phyloP scores from a whole-genome alignment of 2,113 vertebrate species.

The Verasper variegatus region DNA sequence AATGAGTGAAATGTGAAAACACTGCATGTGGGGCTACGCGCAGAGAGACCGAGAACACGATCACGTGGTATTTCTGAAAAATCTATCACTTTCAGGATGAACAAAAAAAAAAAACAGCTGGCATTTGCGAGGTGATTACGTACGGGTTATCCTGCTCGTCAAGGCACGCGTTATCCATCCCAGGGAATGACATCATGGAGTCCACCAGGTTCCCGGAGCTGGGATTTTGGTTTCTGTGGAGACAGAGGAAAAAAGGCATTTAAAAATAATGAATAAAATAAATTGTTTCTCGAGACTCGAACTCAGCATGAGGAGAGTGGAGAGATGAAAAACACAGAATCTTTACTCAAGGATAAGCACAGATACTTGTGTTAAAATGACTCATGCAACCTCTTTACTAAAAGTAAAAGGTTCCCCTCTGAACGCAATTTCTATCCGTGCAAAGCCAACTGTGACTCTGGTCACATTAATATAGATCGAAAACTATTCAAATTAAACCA shows the following conservation, averaged over 20 bases:
- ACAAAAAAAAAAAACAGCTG: background rate
- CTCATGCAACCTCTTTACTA: too few species aligned
- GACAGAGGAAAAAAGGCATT: background rate
- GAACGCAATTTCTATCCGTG: too few species aligned
- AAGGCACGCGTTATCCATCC: slow-evolving; percentile 89
- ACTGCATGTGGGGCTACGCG: background rate
- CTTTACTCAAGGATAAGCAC: too few species aligned
- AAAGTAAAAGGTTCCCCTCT: too few species aligned
- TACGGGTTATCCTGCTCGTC: slow-evolving; percentile 66
- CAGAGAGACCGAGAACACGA: background rate
- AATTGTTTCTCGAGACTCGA: background rate
- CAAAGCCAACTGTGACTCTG: too few species aligned
- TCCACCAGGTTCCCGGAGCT: slow-evolving; percentile 82
- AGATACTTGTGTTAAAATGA: too few species aligned
- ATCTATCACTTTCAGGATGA: background rate
- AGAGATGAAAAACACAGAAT: too few species aligned
- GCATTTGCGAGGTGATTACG: slow-evolving; percentile 54
- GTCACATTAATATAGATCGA: too few species aligned
- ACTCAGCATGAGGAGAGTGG: background rate
- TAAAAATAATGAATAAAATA: background rate
- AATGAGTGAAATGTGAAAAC: slow-evolving; percentile 38
- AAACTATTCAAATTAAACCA: too few species aligned
- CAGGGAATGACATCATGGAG: slow-evolving; percentile 89
- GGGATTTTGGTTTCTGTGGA: slow-evolving; percentile 86
- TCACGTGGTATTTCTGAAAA: background rate